Percentiles rank a stretch among this genome's conserved stretches.
phyloP scores from a whole-genome alignment of 2,113 vertebrate species.

The Protobothrops flavoviridis region DNA sequence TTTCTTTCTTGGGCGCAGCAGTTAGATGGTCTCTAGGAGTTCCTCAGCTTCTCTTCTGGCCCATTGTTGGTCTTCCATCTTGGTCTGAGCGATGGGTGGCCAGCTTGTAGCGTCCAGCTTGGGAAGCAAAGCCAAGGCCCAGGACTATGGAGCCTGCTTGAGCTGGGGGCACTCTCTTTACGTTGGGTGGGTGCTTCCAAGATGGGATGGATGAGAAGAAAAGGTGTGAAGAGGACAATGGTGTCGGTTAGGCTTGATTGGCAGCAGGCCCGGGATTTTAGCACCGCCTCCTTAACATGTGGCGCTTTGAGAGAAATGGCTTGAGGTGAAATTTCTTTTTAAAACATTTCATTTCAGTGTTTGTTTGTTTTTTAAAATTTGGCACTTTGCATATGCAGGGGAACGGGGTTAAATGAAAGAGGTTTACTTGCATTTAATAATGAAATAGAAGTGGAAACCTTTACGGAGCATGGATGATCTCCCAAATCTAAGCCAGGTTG shows the following conservation, averaged over 20 bases:
- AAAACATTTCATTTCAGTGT: neutral
- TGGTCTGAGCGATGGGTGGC: neutral
- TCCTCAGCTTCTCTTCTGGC: neutral
- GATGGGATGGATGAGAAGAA: neutral
- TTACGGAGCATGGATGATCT: neutral
- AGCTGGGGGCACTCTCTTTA: neutral
- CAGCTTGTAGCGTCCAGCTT: neutral
- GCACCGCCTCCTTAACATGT: neutral
- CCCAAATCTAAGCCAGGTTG: neutral
- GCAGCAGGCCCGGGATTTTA: neutral
- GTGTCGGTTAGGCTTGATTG: neutral
- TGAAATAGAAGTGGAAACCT: neutral
- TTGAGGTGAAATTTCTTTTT: neutral
- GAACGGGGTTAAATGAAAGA: neutral
- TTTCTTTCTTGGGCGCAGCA: neutral
- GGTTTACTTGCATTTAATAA: neutral
- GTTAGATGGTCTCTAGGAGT: neutral
- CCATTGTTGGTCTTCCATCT: neutral
- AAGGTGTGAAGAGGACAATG: neutral
- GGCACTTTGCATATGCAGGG: neutral
- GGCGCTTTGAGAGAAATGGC: neutral
- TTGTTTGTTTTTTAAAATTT: neutral
- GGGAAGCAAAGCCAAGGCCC: neutral
- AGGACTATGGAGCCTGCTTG: neutral
- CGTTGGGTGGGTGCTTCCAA: neutral